Conservation (phyloP, 2,888 invertebrate genomes). For the Drosophila birchii region DNA sequence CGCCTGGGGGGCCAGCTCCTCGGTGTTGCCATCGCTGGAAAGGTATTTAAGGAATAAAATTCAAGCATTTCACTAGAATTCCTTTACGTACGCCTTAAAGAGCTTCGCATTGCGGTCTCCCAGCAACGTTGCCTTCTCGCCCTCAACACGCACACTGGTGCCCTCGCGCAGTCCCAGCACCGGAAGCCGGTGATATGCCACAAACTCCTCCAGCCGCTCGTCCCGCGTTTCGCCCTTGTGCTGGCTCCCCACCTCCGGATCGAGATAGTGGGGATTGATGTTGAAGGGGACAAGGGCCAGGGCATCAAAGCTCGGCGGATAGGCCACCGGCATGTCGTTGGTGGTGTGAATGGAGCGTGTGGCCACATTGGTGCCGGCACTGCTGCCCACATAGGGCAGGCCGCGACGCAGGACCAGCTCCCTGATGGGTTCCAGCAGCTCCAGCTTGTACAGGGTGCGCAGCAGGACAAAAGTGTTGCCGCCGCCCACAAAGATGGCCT, state of each 20-base stretch:
- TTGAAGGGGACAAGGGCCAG: conserved; percentile 91
- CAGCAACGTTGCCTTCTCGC: conserved; percentile 86
- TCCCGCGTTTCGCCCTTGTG: conserved; percentile 93
- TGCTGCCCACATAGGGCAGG: conserved; percentile 90
- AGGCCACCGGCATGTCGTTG: conserved; percentile 95
- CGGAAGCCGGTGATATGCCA: conserved; percentile 86
- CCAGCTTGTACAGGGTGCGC: conserved; percentile 88
- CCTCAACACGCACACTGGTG: conserved; percentile 87
- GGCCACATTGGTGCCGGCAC: conserved; percentile 93
- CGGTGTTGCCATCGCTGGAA: conserved; percentile 85
- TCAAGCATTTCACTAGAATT: neutral
- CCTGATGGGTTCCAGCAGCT: conserved; percentile 88
- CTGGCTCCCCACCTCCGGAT: conserved; percentile 86
- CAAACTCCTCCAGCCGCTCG: conserved; percentile 89
- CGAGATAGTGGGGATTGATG: conserved; percentile 93
- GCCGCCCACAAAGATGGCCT: conserved; percentile 92
- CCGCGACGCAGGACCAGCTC: conserved; percentile 88
- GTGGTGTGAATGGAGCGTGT: conserved; percentile 92
- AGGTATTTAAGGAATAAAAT: conserved; percentile 3
- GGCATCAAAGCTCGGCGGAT: conserved; percentile 89
- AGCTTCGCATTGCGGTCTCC: conserved; percentile 88
- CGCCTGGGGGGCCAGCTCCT: conserved; percentile 86
- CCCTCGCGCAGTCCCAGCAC: conserved; percentile 92
- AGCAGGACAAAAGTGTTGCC: conserved; percentile 92
- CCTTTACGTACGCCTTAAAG: conserved; percentile 87